Percentiles rank a stretch among this genome's conserved stretches.
These are phyloP conservation scores for Misgurnus mizolepis DNA, from an alignment of 2,113 vertebrate species.

Conservation along the genomic window DNA sequence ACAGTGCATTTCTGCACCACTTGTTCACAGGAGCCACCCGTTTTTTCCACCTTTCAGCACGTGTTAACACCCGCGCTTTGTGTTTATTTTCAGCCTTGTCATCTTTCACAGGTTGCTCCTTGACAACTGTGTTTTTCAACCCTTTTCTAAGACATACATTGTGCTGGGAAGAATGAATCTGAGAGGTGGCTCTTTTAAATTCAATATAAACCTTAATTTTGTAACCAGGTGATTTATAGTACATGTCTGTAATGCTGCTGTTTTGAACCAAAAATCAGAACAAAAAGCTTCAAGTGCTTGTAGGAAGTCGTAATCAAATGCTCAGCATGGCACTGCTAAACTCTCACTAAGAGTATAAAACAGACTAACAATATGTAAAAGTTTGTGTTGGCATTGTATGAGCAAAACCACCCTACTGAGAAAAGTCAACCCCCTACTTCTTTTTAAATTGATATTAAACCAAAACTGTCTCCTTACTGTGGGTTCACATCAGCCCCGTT, in stretches of 20 bases:
- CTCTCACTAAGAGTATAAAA: not conserved
- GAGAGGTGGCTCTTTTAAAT: not conserved
- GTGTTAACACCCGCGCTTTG: constrained; percentile 33
- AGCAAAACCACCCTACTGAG: no score
- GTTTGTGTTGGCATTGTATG: no score
- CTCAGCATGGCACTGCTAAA: not conserved
- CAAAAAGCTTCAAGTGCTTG: not conserved
- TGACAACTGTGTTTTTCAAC: constrained; percentile 30
- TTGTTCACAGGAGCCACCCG: constrained; percentile 23
- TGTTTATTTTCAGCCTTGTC: constrained; percentile 42
- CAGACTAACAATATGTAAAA: not conserved
- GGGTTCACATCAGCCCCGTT: no score
- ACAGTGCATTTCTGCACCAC: not conserved
- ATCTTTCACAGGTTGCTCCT: constrained; percentile 44
- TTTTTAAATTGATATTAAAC: no score
- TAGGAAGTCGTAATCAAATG: not conserved
- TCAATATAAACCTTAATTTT: constrained; percentile 2
- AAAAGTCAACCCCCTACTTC: no score
- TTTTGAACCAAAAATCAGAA: constrained; percentile 16
- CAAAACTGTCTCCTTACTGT: no score
- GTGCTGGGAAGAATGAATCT: constrained; percentile 1
- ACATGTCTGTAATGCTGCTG: not conserved
- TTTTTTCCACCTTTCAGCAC: constrained; percentile 38
- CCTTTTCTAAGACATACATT: constrained; percentile 3
- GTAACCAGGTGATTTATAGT: constrained; percentile 11